phyloP scores from a whole-genome alignment of 2,888 invertebrate species.

The Callimorpha dominula region DNA sequence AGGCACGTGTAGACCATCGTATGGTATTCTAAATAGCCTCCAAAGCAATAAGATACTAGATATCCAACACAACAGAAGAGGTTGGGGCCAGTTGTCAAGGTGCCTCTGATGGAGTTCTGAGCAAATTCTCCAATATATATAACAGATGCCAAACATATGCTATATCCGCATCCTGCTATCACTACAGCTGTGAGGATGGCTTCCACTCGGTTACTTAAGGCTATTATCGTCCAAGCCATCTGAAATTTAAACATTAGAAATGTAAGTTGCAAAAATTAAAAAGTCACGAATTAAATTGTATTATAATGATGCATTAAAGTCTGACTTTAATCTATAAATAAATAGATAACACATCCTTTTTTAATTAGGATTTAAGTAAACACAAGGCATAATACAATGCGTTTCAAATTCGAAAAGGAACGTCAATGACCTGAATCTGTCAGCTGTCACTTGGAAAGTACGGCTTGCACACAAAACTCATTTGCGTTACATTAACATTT shows the following conservation, averaged over 20 bases:
- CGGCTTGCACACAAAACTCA: no score
- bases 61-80: constrained; percentile 68
- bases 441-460: no score
- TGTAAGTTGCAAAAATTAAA: no score
- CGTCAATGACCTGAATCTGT: no score
- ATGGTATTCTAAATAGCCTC: constrained; percentile 66
- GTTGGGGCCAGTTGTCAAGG: constrained; percentile 65
- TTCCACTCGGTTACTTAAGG: constrained; percentile 60
- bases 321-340: no score
- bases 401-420: no score
- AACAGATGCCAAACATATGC: constrained; percentile 60
- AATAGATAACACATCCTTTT: no score
- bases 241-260: constrained; percentile 44
- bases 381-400: no score
- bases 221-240: constrained; percentile 69
- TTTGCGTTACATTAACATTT: no score
- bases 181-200: constrained; percentile 63
- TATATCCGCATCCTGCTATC: constrained; percentile 66
- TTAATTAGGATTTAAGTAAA: no score
- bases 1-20: constrained; percentile 65
- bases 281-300: no score
- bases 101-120: constrained; percentile 72
- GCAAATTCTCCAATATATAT: constrained; percentile 73
- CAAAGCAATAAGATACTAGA: constrained; percentile 69
- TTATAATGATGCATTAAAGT: no score